Evolutionary conservation across 2,797 vertebrate species (phyloP).

Genomic region (Hypotaenidia okinawae): DNA sequence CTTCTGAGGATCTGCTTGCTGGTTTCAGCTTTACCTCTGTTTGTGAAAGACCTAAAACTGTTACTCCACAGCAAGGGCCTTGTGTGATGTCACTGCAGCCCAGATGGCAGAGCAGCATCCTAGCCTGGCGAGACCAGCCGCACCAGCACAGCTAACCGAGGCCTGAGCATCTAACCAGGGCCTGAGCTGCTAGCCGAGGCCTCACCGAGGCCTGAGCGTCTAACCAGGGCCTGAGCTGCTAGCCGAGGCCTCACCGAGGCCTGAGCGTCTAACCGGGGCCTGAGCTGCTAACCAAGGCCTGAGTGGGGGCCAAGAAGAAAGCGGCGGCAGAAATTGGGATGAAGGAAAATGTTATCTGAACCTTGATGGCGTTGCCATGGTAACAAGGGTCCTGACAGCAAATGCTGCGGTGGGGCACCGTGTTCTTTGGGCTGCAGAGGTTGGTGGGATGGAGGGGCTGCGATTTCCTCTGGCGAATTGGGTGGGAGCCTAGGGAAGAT

Average conservation of each 20-base stretch:
- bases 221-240: too few relatives aligned
- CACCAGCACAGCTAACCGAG: accelerated
- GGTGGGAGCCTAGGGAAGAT: background rate
- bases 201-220: too few relatives aligned
- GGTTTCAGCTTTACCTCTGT: background rate
- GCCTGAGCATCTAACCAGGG: too few relatives aligned
- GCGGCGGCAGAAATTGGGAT: accelerated
- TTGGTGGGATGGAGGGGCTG: background rate
- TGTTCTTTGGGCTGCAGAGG: background rate
- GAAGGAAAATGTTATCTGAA: background rate
- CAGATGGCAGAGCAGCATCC: background rate
- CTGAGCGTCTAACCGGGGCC: too few relatives aligned
- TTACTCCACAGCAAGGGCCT: background rate
- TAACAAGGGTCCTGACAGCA: background rate
- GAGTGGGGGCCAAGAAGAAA: accelerated
- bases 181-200: too few relatives aligned
- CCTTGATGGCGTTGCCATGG: slow-evolving; percentile 28
- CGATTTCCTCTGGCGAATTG: background rate
- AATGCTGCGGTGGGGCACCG: background rate
- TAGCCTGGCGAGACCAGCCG: background rate
- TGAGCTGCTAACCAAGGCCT: too few relatives aligned
- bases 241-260: too few relatives aligned
- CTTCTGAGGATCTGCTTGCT: slow-evolving; percentile 9
- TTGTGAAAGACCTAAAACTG: background rate
- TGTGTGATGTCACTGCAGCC: background rate